These are phyloP conservation scores for Vombatus ursinus DNA, from an alignment of 2,113 vertebrate genomes.

Conservation along the genomic window DNA sequence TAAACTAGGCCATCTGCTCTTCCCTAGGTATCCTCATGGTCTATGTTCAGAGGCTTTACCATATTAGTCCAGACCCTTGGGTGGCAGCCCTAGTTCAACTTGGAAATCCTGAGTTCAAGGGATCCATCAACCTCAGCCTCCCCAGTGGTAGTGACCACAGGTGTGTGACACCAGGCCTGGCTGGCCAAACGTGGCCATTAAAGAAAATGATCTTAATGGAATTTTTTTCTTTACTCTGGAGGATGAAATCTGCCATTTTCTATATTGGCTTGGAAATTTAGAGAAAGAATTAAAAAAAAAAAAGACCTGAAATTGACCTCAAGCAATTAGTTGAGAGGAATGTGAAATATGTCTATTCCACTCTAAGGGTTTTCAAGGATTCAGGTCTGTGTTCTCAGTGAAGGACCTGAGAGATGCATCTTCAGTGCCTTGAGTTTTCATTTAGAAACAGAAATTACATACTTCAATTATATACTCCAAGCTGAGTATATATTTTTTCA, in stretches of 20 bases:
- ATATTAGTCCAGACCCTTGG: too few species aligned
- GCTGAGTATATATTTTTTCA: not conserved
- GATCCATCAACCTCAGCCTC: not conserved
- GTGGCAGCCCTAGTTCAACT: too few species aligned
- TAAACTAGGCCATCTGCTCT: too few species aligned
- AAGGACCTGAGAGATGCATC: not conserved
- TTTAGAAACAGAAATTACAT: conserved; percentile 35
- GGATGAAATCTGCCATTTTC: not conserved
- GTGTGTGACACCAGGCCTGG: not conserved
- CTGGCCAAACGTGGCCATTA: not conserved
- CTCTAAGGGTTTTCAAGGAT: not conserved
- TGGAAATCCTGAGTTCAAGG: not conserved
- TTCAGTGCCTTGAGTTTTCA: conserved; percentile 11
- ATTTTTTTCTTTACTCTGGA: not conserved
- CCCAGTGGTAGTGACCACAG: not conserved
- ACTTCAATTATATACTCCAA: not conserved
- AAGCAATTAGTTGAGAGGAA: conserved; percentile 39
- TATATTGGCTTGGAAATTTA: not conserved
- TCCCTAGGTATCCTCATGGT: too few species aligned
- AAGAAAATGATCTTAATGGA: not conserved
- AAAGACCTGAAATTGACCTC: conserved; percentile 3
- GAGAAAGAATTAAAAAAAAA: conserved; percentile 5
- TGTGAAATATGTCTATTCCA: conserved; percentile 4
- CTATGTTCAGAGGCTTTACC: too few species aligned
- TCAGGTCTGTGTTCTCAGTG: not conserved